phyloP scores from a whole-genome alignment of 2,797 vertebrate species.

The Sphenodon punctatus region DNA sequence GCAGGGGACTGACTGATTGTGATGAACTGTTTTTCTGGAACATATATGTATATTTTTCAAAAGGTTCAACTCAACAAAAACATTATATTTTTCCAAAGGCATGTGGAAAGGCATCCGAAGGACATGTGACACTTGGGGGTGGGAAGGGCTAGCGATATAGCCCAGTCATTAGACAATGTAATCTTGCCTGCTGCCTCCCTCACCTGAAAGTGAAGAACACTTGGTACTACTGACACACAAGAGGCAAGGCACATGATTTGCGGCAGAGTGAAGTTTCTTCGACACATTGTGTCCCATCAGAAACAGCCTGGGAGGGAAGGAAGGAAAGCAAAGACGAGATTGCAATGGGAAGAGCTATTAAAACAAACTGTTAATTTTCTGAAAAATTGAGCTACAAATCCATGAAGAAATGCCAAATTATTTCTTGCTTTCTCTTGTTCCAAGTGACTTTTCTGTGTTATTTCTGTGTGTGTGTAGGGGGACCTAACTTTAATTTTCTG shows the following conservation, averaged over 20 bases:
- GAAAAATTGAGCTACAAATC: background rate
- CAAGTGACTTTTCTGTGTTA: background rate
- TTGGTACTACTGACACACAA: background rate
- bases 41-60: too few relatives aligned
- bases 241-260: background rate
- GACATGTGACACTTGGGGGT: background rate
- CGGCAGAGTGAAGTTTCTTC: background rate
- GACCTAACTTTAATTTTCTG: constrained; percentile 53
- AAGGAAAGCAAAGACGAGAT: background rate
- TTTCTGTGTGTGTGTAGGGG: too few relatives aligned
- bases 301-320: background rate
- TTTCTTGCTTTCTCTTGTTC: background rate
- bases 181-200: background rate
- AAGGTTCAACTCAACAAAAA: too few relatives aligned
- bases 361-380: background rate
- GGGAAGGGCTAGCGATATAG: background rate
- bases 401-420: background rate
- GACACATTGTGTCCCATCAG: background rate
- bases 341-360: background rate
- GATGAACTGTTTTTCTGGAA: background rate
- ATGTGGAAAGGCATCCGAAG: background rate
- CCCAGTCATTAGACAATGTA: background rate
- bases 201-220: background rate
- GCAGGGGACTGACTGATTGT: background rate
- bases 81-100: too few relatives aligned